phyloP scores from a whole-genome alignment of 2,888 invertebrate species.

The Dilophus febrilis region DNA sequence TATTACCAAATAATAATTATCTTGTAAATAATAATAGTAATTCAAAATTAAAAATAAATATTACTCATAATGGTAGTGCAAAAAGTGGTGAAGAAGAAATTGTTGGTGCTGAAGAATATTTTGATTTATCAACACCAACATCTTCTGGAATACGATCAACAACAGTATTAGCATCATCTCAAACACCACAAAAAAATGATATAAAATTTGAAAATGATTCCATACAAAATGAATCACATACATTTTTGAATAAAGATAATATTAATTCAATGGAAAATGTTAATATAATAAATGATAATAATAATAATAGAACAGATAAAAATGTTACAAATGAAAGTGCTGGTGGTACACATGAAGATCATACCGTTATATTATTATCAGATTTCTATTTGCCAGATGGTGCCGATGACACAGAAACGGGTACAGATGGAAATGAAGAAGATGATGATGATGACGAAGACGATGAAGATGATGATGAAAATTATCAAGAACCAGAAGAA shows the following conservation, averaged over 20 bases:
- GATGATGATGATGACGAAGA: neutral
- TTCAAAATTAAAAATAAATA: slow-evolving; percentile 10
- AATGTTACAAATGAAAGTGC: slow-evolving; percentile 2
- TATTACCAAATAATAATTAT: no score
- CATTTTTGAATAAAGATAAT: no score
- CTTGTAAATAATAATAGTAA: no score
- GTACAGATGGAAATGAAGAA: slow-evolving; percentile 10
- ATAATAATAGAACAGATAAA: neutral
- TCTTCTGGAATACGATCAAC: no score
- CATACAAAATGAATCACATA: neutral
- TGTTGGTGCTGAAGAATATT: neutral
- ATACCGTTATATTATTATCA: slow-evolving; percentile 19
- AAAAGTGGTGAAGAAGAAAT: slow-evolving; percentile 7
- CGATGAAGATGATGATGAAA: neutral
- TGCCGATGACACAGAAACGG: neutral
- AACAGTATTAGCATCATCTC: neutral
- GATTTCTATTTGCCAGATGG: slow-evolving; percentile 19
- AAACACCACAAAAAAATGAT: no score
- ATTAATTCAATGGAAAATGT: no score
- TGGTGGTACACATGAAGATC: slow-evolving; percentile 4
- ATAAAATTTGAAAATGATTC: neutral
- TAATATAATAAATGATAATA: no score
- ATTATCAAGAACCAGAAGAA: no score
- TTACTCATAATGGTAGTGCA: slow-evolving; percentile 15
- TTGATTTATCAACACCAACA: neutral